Evolutionary conservation across 2,797 vertebrate species (phyloP).

Genomic region (Halcyon badia): DNA sequence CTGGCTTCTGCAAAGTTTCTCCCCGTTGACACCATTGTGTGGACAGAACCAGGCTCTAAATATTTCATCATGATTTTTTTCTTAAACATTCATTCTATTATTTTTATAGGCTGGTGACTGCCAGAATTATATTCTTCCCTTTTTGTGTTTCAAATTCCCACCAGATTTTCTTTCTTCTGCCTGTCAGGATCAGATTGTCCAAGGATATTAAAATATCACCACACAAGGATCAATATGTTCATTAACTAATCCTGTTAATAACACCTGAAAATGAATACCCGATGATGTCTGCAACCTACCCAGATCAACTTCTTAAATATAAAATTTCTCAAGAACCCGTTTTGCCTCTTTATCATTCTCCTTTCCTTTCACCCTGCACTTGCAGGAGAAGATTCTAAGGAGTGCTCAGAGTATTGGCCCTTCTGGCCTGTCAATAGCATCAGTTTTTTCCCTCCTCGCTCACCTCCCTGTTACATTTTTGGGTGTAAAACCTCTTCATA

Average conservation of each 20-base stretch:
- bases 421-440: background rate
- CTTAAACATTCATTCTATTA: background rate
- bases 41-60: constrained; percentile 51
- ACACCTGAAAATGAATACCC: background rate
- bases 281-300: background rate
- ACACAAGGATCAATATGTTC: background rate
- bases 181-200: background rate
- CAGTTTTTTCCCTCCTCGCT: background rate
- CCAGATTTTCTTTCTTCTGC: background rate
- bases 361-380: background rate
- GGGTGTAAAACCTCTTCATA: background rate
- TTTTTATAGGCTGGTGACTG: constrained; percentile 43
- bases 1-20: constrained; percentile 25
- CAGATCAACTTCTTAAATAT: background rate
- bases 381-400: background rate
- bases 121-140: background rate
- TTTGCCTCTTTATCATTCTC: background rate
- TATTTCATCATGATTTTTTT: constrained; percentile 36
- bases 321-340: fast-evolving
- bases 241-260: background rate
- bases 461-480: background rate
- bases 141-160: constrained; percentile 7
- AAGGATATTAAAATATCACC: background rate
- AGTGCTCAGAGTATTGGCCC: background rate
- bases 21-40: background rate